Conservation (phyloP, 2,888 invertebrate species). For the Polydrusus tereticollis region DNA sequence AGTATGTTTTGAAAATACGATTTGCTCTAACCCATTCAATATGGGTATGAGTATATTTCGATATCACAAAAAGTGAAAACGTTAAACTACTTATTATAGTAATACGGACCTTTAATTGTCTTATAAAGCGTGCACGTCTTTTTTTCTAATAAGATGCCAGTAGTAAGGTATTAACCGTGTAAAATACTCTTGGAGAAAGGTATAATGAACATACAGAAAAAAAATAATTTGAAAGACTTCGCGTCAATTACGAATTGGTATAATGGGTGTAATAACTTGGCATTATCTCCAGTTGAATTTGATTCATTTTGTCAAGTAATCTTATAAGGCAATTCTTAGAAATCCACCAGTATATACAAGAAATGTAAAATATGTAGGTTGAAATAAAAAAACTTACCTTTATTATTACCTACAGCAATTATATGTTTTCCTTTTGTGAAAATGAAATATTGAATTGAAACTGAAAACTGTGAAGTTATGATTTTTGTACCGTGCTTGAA, state of each 20-base stretch:
- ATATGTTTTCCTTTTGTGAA: too few species aligned
- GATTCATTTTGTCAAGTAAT: constrained; percentile 19
- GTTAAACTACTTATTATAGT: background rate
- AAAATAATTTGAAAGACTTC: constrained; percentile 26
- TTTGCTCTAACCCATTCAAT: too few species aligned
- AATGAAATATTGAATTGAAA: too few species aligned
- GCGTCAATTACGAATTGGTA: constrained; percentile 28
- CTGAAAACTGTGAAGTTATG: too few species aligned
- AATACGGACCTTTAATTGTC: background rate
- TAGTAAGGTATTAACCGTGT: constrained; percentile 20
- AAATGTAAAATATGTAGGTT: background rate
- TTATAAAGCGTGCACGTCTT: background rate
- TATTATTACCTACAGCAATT: too few species aligned
- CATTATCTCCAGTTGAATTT: constrained; percentile 8
- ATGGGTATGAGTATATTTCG: too few species aligned
- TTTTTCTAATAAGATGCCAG: background rate
- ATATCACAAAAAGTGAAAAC: background rate
- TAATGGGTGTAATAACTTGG: constrained; percentile 26
- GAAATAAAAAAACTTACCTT: too few species aligned
- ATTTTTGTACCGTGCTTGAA: too few species aligned
- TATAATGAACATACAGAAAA: constrained; percentile 37
- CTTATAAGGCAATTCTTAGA: constrained; percentile 15
- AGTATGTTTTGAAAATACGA: too few species aligned
- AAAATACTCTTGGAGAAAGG: constrained; percentile 29
- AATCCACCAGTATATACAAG: background rate